A percentile compares a stretch with the other conserved stretches of the same genome.
phyloP scores from a whole-genome alignment of 2,113 vertebrate genomes.

The Naja naja region DNA sequence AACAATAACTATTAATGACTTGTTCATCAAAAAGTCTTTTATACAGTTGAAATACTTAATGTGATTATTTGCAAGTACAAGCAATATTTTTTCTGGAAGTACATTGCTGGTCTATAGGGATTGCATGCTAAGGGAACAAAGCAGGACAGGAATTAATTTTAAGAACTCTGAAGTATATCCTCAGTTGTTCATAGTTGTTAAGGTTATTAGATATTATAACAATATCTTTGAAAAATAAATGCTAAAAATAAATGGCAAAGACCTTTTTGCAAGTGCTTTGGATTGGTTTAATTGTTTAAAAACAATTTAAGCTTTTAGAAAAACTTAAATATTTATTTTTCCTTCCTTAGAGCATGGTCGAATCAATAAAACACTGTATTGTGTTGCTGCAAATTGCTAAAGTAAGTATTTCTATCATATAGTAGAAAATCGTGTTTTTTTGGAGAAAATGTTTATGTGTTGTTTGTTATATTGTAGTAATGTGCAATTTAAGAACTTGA shows the following conservation, averaged over 20 bases:
- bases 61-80: neutral
- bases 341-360: constrained; percentile 93
- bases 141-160: neutral
- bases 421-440: neutral
- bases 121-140: neutral
- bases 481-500: neutral
- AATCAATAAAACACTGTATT: constrained; percentile 99
- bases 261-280: neutral
- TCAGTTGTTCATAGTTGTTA: neutral
- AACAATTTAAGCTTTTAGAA: neutral
- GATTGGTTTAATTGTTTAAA: neutral
- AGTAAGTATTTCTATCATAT: constrained; percentile 76
- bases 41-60: neutral
- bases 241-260: too few species aligned
- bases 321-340: constrained; percentile 46
- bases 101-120: neutral
- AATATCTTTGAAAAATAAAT: neutral
- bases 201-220: neutral
- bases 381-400: constrained; percentile 99
- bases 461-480: neutral
- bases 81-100: neutral
- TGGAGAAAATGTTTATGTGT: neutral
- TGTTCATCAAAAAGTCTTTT: neutral
- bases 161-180: neutral
- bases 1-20: neutral